Evolutionary conservation across 2,797 vertebrate species (phyloP).

Genomic region (Cirrhinus molitorella): DNA sequence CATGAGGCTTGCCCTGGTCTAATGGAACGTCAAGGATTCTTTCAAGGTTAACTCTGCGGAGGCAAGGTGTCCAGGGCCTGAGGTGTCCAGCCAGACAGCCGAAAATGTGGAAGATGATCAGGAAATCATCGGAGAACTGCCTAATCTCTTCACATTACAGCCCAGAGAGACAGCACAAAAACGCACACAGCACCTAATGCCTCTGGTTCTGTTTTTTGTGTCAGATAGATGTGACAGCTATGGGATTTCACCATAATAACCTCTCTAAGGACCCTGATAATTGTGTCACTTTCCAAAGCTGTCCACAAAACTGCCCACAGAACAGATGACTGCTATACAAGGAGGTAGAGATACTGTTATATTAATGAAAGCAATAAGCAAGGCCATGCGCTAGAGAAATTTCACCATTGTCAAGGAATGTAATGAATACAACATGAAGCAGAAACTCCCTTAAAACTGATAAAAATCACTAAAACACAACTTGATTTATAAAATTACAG

Average conservation of each 20-base stretch:
- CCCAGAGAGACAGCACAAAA: conserved; percentile 63
- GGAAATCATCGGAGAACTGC: conserved; percentile 34
- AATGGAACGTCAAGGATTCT: conserved; percentile 65
- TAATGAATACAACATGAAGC: background rate
- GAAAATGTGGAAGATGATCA: conserved; percentile 15
- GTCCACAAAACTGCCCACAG: background rate
- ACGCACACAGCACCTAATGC: conserved; percentile 44
- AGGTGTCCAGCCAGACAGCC: conserved; percentile 1
- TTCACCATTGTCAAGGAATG: background rate
- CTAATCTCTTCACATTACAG: conserved; percentile 66
- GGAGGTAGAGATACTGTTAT: background rate
- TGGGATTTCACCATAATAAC: conserved; percentile 65
- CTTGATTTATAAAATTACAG: background rate
- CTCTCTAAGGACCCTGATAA: conserved; percentile 19
- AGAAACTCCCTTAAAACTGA: background rate
- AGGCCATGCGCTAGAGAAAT: background rate
- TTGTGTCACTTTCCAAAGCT: background rate
- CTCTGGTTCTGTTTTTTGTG: conserved; percentile 68
- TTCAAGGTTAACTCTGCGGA: conserved; percentile 64
- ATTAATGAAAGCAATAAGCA: background rate
- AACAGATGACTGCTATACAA: background rate
- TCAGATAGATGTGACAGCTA: conserved; percentile 67
- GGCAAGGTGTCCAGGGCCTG: conserved; percentile 52
- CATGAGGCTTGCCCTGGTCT: conserved; percentile 55
- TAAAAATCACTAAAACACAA: background rate